A percentile compares a stretch with the other conserved stretches of the same genome.
Conservation (phyloP, 2,797 vertebrate species). For the Siniperca undulata region DNA sequence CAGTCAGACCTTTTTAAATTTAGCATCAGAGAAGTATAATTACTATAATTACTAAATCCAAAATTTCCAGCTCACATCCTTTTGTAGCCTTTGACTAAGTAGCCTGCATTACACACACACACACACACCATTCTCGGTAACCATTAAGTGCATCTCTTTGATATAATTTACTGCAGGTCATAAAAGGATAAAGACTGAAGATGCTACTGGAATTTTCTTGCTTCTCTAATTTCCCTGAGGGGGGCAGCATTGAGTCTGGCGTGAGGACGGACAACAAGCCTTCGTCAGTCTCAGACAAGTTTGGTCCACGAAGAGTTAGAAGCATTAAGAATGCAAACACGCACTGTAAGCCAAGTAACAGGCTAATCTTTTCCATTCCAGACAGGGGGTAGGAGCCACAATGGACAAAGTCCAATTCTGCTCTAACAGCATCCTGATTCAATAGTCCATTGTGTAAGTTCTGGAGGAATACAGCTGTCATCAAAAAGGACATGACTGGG, state of each 20-base stretch:
- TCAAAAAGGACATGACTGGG: constrained; percentile 41
- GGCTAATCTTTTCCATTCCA: constrained; percentile 82
- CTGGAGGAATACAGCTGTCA: constrained; percentile 65
- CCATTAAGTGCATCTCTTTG: neutral
- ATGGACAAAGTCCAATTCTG: constrained; percentile 76
- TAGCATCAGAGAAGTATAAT: constrained; percentile 3
- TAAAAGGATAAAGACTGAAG: constrained; percentile 28
- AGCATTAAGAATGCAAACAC: constrained; percentile 78
- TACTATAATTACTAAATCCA: neutral
- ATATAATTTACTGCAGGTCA: constrained; percentile 28
- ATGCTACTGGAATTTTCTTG: neutral
- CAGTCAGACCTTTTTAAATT: constrained; percentile 7
- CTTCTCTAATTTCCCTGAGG: constrained; percentile 48
- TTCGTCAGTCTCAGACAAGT: constrained; percentile 35
- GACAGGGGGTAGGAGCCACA: constrained; percentile 62
- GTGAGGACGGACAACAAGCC: constrained; percentile 38
- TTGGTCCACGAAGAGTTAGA: constrained; percentile 60
- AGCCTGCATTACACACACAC: neutral
- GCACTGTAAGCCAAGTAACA: constrained; percentile 70
- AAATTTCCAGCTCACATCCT: constrained; percentile 22
- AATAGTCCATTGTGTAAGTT: constrained; percentile 69
- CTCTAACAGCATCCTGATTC: constrained; percentile 64
- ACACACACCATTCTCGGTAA: neutral
- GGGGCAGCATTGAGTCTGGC: constrained; percentile 64
- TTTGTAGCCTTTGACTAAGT: constrained; percentile 11